phyloP scores from a whole-genome alignment of 2,888 invertebrate species.

The Xanthostigma xanthostigma region DNA sequence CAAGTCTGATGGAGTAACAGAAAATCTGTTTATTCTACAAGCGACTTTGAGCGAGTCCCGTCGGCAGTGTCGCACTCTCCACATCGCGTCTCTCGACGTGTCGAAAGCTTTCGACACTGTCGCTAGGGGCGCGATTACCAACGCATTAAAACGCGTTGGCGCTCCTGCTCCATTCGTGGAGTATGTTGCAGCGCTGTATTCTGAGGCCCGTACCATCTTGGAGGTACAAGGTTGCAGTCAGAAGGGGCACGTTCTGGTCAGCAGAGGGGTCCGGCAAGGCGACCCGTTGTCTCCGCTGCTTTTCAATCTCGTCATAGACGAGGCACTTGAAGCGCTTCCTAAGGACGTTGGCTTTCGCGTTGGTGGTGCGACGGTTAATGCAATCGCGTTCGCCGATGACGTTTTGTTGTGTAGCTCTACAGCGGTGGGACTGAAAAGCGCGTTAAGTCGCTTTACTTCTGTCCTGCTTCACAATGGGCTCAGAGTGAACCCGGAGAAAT shows the following conservation, averaged over 20 bases:
- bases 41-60: conserved; percentile 12
- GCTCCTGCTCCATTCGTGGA: conserved; percentile 17
- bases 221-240: too few relatives aligned
- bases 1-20: conserved; percentile 19
- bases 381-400: not conserved
- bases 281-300: not conserved
- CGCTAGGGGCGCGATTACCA: conserved; percentile 12
- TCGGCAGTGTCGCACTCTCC: too few relatives aligned
- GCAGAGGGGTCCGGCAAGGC: not conserved
- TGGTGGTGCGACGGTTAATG: not conserved
- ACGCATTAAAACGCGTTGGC: conserved; percentile 16
- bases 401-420: not conserved
- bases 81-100: too few relatives aligned
- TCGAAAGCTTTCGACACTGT: too few relatives aligned
- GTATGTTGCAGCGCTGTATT: conserved; percentile 18
- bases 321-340: not conserved
- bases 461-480: conserved; percentile 9
- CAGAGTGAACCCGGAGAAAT: not conserved
- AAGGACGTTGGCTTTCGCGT: not conserved
- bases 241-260: too few relatives aligned
- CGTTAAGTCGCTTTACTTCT: too few relatives aligned
- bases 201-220: conserved; percentile 12
- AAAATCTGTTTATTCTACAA: conserved; percentile 16
- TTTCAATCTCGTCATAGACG: too few relatives aligned
- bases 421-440: not conserved